Evolutionary conservation across 1,140 invertebrate genomes (phyloP).

Genomic region (Acromyrmex charruanus): DNA sequence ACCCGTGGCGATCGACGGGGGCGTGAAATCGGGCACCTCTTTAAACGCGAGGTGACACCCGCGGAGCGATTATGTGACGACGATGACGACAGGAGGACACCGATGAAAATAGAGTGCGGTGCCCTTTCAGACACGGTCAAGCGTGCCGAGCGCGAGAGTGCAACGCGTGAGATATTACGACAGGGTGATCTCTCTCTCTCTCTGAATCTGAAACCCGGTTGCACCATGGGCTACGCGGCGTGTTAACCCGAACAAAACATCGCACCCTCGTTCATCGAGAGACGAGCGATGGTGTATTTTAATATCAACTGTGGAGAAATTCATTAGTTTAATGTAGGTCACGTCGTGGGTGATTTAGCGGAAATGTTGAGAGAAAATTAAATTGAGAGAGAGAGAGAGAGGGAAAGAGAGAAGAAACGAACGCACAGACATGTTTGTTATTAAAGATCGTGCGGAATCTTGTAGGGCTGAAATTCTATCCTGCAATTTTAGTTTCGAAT

Average conservation of each 20-base stretch:
- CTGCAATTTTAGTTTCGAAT: constrained; percentile 13
- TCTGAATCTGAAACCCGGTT: constrained; percentile 36
- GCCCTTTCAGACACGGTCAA: constrained; percentile 70
- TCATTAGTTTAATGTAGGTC: constrained; percentile 38
- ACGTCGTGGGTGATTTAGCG: neutral
- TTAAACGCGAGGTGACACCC: constrained; percentile 79
- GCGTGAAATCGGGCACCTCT: constrained; percentile 83
- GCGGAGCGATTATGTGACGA: constrained; percentile 80
- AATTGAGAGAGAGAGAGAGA: neutral
- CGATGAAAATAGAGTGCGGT: constrained; percentile 50
- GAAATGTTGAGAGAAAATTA: constrained; percentile 14
- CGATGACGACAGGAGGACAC: constrained; percentile 2
- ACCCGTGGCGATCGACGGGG: constrained; percentile 81
- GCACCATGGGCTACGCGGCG: neutral
- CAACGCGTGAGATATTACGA: constrained; percentile 52
- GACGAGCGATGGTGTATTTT: constrained; percentile 3
- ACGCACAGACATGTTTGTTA: neutral
- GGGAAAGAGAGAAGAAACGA: neutral
- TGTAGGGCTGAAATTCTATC: neutral
- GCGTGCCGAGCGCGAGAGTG: constrained; percentile 56
- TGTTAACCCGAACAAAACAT: constrained; percentile 33
- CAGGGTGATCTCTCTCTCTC: neutral
- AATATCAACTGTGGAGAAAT: constrained; percentile 9
- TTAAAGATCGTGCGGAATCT: constrained; percentile 4
- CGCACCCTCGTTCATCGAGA: neutral